Evolutionary conservation across 2,888 invertebrate genomes (phyloP).

Genomic region (Lutraria lutraria): DNA sequence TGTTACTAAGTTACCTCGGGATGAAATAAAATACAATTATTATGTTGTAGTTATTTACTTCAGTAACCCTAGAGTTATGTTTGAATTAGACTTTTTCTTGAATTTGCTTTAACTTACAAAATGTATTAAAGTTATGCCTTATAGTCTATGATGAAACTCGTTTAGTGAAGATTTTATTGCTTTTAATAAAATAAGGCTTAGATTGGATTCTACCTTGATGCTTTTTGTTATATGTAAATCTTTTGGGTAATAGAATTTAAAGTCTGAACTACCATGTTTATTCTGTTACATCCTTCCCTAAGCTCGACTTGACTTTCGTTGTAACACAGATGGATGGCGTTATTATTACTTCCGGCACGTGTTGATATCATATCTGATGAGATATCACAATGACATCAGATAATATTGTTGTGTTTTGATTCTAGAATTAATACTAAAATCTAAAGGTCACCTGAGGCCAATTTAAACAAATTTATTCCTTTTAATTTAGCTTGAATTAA

Average conservation of each 20-base stretch:
- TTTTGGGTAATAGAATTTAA: background rate
- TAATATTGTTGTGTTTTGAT: too few relatives aligned
- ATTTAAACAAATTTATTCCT: too few relatives aligned
- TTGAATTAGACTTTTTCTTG: background rate
- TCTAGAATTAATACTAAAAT: too few relatives aligned
- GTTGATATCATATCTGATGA: too few relatives aligned
- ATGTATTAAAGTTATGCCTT: background rate
- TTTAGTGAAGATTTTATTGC: background rate
- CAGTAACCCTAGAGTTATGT: background rate
- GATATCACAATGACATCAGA: too few relatives aligned
- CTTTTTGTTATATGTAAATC: background rate
- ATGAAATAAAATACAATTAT: slow-evolving; percentile 10
- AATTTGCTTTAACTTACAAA: background rate
- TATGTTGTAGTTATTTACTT: background rate
- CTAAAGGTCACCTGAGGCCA: too few relatives aligned
- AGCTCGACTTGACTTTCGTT: background rate
- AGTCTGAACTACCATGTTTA: background rate
- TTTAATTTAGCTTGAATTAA: too few relatives aligned
- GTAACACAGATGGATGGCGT: background rate
- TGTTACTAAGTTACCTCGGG: background rate
- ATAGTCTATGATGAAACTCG: background rate
- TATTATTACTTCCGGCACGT: background rate
- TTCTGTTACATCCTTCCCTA: background rate
- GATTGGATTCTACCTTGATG: background rate
- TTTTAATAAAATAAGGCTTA: background rate